phyloP scores from a whole-genome alignment of 2,113 vertebrate genomes.

The Tetrax tetrax region DNA sequence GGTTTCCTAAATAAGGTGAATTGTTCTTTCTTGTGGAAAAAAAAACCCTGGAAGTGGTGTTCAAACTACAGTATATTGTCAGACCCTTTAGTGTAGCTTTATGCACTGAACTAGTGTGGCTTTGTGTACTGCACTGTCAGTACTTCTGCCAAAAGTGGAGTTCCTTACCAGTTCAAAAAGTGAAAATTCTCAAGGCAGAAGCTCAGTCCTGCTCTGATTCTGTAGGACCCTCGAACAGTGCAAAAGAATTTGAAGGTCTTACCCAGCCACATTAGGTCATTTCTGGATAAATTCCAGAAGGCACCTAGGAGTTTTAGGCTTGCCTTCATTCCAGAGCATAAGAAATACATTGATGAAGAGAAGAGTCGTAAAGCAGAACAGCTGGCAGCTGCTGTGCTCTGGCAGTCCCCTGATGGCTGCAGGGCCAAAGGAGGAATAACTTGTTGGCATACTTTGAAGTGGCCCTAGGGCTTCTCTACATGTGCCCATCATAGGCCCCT shows the following conservation, averaged over 20 bases:
- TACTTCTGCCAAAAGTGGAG: neutral
- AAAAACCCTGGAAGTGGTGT: neutral
- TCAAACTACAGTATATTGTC: neutral
- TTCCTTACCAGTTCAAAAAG: neutral
- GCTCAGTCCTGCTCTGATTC: neutral
- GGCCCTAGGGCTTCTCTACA: neutral
- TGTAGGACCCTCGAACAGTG: neutral
- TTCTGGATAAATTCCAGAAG: neutral
- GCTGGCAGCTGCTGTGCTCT: neutral
- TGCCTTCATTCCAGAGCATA: neutral
- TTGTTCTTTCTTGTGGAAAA: constrained; percentile 41
- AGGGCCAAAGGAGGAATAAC: neutral
- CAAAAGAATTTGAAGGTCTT: neutral
- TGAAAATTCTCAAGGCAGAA: neutral
- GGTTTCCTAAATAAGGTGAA: constrained; percentile 17
- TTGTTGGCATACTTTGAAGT: neutral
- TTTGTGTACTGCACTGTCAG: neutral
- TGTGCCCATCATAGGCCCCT: neutral
- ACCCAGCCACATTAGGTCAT: neutral
- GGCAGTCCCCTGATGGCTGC: neutral
- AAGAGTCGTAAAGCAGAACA: neutral
- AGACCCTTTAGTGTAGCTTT: constrained; percentile 41
- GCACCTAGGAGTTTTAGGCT: neutral
- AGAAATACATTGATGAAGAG: neutral
- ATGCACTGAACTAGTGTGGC: neutral